phyloP scores from a whole-genome alignment of 2,797 vertebrate species.

The Anolis apletophallus region DNA sequence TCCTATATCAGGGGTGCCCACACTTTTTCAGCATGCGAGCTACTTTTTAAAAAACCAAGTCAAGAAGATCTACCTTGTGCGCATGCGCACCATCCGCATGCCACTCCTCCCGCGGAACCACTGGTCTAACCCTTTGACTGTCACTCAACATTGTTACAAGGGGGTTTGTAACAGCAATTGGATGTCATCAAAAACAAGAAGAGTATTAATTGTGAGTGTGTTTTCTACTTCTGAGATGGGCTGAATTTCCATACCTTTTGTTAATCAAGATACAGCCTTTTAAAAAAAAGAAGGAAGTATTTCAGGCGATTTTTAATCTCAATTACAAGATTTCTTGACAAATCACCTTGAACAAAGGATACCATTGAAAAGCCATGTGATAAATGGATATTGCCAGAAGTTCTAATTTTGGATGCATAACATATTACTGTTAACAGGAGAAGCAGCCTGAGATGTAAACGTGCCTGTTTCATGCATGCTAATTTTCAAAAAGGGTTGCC shows the following conservation, averaged over 20 bases:
- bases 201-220: neutral
- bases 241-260: too few species aligned
- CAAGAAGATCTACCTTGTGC: too few species aligned
- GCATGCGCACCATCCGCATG: too few species aligned
- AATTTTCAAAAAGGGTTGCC: neutral
- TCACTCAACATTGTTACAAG: too few species aligned
- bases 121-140: neutral
- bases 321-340: neutral
- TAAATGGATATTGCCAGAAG: neutral
- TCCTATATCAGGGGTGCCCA: too few species aligned
- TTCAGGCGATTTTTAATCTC: neutral
- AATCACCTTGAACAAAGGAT: conserved; percentile 3
- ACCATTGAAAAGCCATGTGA: neutral
- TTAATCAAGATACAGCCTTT: neutral
- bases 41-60: too few species aligned
- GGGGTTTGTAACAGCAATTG: neutral
- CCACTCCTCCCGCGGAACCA: too few species aligned
- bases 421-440: neutral
- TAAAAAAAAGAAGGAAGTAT: neutral
- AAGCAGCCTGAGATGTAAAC: neutral
- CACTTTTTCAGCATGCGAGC: too few species aligned
- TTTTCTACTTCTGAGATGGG: too few species aligned
- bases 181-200: neutral
- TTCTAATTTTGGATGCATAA: neutral
- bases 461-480: neutral